Conservation (phyloP, 2,888 invertebrate species). For the Morpho achilles region DNA sequence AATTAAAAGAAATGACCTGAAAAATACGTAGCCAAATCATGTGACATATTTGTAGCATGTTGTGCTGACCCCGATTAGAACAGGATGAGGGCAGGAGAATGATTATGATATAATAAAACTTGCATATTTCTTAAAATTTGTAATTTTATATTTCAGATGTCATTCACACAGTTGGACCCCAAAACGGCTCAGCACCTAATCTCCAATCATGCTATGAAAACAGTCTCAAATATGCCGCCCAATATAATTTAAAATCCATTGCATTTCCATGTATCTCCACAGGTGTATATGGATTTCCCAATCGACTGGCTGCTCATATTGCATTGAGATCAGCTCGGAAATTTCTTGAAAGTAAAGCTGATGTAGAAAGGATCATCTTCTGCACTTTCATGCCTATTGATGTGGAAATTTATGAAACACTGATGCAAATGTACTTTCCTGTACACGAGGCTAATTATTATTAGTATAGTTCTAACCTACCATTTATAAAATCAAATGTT, state of each 20-base stretch:
- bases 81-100: too few relatives aligned
- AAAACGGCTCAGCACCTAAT: slow-evolving; percentile 82
- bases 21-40: too few relatives aligned
- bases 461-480: neutral
- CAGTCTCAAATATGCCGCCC: slow-evolving; percentile 77
- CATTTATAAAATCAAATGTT: too few relatives aligned
- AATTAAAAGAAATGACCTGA: too few relatives aligned
- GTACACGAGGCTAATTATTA: slow-evolving; percentile 45
- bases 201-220: slow-evolving; percentile 86
- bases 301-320: slow-evolving; percentile 86
- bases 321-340: slow-evolving; percentile 83
- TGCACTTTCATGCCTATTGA: slow-evolving; percentile 88
- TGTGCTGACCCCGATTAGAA: too few relatives aligned
- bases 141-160: slow-evolving; percentile 82
- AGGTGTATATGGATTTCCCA: slow-evolving; percentile 94
- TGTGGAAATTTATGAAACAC: slow-evolving; percentile 83
- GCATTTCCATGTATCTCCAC: slow-evolving; percentile 96
- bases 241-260: slow-evolving; percentile 81
- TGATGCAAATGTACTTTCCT: slow-evolving; percentile 87
- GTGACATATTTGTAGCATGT: too few relatives aligned
- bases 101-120: too few relatives aligned
- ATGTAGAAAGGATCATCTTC: slow-evolving; percentile 87
- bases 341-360: slow-evolving; percentile 76
- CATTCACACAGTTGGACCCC: slow-evolving; percentile 94
- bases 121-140: too few relatives aligned